These are phyloP conservation scores for Heterotis niloticus DNA, from an alignment of 2,113 vertebrate species.

Conservation along the genomic window DNA sequence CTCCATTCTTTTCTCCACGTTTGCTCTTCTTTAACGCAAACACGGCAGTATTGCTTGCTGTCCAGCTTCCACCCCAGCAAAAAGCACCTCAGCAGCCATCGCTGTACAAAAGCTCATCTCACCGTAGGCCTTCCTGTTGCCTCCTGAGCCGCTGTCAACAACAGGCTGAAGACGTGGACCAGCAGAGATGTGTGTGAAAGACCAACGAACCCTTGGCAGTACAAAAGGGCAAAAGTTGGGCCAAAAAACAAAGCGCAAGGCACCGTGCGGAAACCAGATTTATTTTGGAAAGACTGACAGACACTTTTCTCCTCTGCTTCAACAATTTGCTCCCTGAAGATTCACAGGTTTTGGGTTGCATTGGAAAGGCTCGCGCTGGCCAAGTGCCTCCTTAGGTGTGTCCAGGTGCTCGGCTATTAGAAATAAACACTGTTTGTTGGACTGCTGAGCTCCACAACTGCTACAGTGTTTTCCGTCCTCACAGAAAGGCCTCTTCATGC, in stretches of 20 bases:
- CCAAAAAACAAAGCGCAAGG: neutral
- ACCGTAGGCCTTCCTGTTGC: neutral
- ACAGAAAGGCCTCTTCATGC: neutral
- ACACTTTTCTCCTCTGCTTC: too few relatives aligned
- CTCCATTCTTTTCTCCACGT: neutral
- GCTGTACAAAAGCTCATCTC: neutral
- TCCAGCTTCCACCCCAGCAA: neutral
- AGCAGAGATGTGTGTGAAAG: neutral
- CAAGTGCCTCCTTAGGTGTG: conserved; percentile 14
- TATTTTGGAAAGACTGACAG: neutral
- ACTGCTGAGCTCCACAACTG: neutral
- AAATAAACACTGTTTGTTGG: neutral
- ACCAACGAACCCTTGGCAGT: neutral
- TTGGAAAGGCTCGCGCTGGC: conserved; percentile 10
- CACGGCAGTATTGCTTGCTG: neutral
- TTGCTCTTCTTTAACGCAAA: neutral
- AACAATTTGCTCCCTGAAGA: neutral
- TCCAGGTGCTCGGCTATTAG: conserved; percentile 21
- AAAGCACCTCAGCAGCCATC: neutral
- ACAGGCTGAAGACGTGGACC: too few relatives aligned
- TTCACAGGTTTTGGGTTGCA: conserved; percentile 7
- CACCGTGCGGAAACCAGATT: neutral
- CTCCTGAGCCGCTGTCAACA: neutral
- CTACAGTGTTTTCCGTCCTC: conserved; percentile 17
- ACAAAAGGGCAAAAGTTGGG: neutral